A percentile compares a stretch with the other conserved stretches of the same genome.
Conservation (phyloP, 2,797 vertebrate species). For the Myotis daubentonii region DNA sequence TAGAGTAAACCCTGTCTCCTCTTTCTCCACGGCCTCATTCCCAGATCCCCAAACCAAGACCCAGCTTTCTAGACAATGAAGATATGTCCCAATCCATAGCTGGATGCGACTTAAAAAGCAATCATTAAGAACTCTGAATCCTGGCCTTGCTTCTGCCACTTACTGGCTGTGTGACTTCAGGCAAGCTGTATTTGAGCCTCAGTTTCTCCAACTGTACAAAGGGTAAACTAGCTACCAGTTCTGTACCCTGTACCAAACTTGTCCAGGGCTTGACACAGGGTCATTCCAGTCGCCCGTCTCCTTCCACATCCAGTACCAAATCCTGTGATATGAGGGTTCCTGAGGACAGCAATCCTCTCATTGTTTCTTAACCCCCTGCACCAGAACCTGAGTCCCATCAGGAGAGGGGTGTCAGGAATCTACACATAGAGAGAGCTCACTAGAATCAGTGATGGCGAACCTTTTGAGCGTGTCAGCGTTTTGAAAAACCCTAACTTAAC, state of each 20-base stretch:
- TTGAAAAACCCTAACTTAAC: too few species aligned
- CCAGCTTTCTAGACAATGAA: neutral
- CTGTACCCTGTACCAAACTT: neutral
- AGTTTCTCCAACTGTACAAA: neutral
- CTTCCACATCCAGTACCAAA: neutral
- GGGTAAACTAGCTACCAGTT: neutral
- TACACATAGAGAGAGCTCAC: neutral
- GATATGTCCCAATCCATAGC: neutral
- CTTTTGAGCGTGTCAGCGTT: too few species aligned
- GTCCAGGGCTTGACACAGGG: neutral
- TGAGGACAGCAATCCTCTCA: neutral
- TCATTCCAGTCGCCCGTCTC: neutral
- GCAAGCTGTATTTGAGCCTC: neutral
- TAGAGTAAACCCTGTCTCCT: neutral
- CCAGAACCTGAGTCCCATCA: neutral
- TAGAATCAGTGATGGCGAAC: too few species aligned
- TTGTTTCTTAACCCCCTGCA: neutral
- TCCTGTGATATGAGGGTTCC: neutral
- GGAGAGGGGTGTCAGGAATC: neutral
- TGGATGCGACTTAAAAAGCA: slow-evolving; percentile 15
- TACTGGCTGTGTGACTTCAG: neutral
- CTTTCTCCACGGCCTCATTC: neutral
- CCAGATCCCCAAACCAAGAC: neutral
- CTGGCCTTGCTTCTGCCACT: neutral
- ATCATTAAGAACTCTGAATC: neutral